Evolutionary conservation across 2,888 invertebrate species (phyloP), one percentile per base, ranked within the genome.

Genomic region (Scotopteryx bipunctaria): DNA sequence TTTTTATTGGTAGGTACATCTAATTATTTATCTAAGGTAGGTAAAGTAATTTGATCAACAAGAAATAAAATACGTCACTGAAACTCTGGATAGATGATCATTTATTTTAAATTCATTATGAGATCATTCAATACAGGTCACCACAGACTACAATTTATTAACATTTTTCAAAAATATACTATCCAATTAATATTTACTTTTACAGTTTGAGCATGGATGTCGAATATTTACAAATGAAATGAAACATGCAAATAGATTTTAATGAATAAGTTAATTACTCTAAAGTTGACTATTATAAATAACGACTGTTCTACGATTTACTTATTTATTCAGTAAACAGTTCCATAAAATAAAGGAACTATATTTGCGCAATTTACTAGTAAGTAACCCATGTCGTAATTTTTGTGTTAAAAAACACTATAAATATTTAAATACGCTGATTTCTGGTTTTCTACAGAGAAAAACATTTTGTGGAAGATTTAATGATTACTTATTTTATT

Each of bases 141-240:
- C 33, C 17, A 33, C 31, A 17, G 19, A 23, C 13, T 32, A 44
- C 11, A 40, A 35, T 17, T 37, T 32, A 19, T 42, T 40, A 5
- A 31, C 35, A 45, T 21, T 13, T 44, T 43, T 35, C 31, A 48
- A 59, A 25, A 51, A 36, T 29, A 48, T 25, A 56, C 27, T 51
- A 51, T 35, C 31, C 41, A 36, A 27, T 27, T 48, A 33, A 54
- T 25, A 19, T 37, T 31, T 55, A 41, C 37, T 47, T 55, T 11
- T 5, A 27, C 11, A 53, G 23, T 53, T 63, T 60, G 54, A 58
- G 52, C 58, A 31, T 56, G 44, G 51, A 44, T 36, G 29, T 32
- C 31, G n/a, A n/a, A 5, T 55, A 59, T 54, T 52, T 59, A 54
- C 60, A 57, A 43, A 58, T 45, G 48, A 29, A 33, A 33, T 13